Evolutionary conservation across 2,888 invertebrate genomes (phyloP), one percentile per base, ranked within the genome.

Genomic region (Tetragonisca angustula): DNA sequence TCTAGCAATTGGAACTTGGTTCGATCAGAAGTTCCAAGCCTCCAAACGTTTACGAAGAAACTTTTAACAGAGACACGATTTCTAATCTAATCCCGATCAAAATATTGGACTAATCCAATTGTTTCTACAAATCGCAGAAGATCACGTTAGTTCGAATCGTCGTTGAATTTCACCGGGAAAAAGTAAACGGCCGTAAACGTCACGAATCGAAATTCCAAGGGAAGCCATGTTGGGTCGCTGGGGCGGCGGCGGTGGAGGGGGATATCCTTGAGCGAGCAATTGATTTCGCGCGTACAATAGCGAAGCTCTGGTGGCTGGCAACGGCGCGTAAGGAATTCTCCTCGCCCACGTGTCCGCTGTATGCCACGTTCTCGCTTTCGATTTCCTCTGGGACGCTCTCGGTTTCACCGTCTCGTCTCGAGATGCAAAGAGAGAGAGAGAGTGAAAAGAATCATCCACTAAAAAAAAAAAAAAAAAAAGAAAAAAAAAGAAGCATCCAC

Each of bases 301-400:
- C 50, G 32, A 17, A 32, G 32, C 61, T 15, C 15, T 17, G 13
- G 59, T n/a, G 27, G 72, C 27, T 36, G 70, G 49, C n/a, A 13
- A 24, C 32, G 64, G 49, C 67, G 21, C 69, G 49, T 59, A 61
- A 13, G 68, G 67, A 59, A 79, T 68, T 61, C 75, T 49, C 32
- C 54, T 75, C 81, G 69, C 65, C 75, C 68, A 76, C 67, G 74
- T 67, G 67, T 27, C n/a, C 75, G 56, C 49, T 54, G 43, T 43
- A 19, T 52, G 32, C 50, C 68, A 17, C 61, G 65, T 61, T 61
- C 83, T 68, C 78, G 83, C 83, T 84, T 84, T 84, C 83, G 73
- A 77, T 84, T 84, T 84, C 83, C 50, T 83, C 73, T 24, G 50
- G 62, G 24, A 32, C 83, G 67, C 84, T 84, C 76, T 84, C 84